Base-by-base conservation (phyloP, 2,113 vertebrate species). In the Larimichthys polyactis region DNA sequence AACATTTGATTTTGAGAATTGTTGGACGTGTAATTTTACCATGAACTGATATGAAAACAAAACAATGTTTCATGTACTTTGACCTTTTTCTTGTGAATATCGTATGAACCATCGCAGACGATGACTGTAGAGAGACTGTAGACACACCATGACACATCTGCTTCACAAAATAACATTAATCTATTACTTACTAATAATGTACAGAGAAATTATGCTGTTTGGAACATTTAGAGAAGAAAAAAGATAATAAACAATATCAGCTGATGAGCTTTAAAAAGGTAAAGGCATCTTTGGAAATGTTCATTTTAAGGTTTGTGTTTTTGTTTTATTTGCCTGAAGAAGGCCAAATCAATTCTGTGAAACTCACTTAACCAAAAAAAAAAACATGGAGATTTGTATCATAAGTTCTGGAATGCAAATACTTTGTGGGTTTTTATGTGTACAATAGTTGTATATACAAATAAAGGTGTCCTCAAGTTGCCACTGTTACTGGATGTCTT, bases 361-460 rank as follows among this genome's bases (percentile, higher is more conserved):
- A 89, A 92, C 75, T 92, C 84, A 90, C 80, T 83, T 92, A 90
- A 92, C 93, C 92, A 94, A 93, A 94, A 92, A 92, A 94, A 92
- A 90, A 40, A 40, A 90, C 80, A 92, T 84, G 73, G 52, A 85
- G 67, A 90, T 87, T 88, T 92, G 88, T 90, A 88, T 84, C 57
- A 90, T 85, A 90, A 73, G 71, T 88, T 81, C 78, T 92, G 91
- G 90, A 92, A 93, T 92, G 89, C 90, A 93, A 93, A 91, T 90
- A 90, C 66, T 79, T 72, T 90, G 91, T 94, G 87, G 90, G 75
- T 91, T 92, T 92, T 89, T 93, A 91, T 85, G 91, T 94, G 93
- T 94, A 94, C 65, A 86, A 89, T 92, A 94, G 79, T 57, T 94
- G 94, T 94, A 94, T 86, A 94, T 93, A 94, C 51, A 81, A 94